These are phyloP conservation scores for Camptogramma bilineatum DNA, from an alignment of 2,888 invertebrate species.

Conservation along the genomic window DNA sequence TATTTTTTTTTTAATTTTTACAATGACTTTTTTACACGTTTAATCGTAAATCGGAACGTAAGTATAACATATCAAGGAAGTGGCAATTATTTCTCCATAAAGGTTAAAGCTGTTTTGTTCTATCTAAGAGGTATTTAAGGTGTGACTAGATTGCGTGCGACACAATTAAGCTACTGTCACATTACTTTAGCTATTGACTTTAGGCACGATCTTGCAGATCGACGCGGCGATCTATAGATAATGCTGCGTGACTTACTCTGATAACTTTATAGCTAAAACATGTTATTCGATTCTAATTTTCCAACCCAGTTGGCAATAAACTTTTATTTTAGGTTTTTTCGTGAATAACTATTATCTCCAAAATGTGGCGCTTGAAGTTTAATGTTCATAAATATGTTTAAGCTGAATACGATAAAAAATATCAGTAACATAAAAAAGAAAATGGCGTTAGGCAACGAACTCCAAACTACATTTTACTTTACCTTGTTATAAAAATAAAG, in stretches of 20 bases:
- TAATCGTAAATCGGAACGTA: not conserved
- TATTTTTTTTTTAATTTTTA: not conserved
- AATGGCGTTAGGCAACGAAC: no score
- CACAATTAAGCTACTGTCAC: constrained; percentile 5
- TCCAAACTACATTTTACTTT: no score
- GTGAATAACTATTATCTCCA: no score
- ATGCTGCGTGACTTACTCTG: constrained; percentile 9
- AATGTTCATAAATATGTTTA: no score
- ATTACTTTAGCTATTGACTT: constrained; percentile 7
- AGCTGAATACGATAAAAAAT: no score
- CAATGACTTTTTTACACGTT: not conserved
- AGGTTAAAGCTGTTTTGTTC: constrained; percentile 5
- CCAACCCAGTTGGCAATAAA: no score
- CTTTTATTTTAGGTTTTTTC: no score
- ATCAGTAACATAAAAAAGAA: no score
- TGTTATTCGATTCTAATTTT: not conserved
- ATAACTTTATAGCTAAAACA: not conserved
- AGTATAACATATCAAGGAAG: not conserved
- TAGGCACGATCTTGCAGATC: constrained; percentile 9
- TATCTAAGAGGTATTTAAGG: constrained; percentile 2
- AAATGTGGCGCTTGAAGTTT: no score
- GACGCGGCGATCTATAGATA: constrained; percentile 12
- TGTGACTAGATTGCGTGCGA: constrained; percentile 14
- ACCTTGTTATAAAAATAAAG: no score
- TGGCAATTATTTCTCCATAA: not conserved